phyloP scores from a whole-genome alignment of 2,113 vertebrate genomes.

The Toxotes jaculatrix region DNA sequence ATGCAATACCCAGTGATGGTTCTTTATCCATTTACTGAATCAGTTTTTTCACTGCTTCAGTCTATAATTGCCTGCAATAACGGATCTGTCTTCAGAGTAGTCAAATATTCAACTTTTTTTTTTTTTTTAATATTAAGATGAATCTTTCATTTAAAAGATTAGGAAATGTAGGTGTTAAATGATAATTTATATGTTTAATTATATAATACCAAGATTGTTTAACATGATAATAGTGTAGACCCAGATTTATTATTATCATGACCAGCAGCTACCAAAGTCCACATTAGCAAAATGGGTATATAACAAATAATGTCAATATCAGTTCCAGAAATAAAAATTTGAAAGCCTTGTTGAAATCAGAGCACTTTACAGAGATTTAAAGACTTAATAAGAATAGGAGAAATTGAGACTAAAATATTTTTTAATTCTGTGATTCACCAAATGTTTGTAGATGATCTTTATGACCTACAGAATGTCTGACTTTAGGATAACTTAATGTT shows the following conservation, averaged over 20 bases:
- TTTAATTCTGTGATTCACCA: background rate
- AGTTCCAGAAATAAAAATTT: background rate
- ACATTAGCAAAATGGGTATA: background rate
- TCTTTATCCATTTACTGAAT: slow-evolving; percentile 52
- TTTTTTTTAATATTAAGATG: background rate
- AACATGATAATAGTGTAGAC: background rate
- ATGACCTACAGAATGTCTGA: background rate
- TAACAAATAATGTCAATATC: background rate
- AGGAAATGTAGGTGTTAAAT: background rate
- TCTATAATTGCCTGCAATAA: slow-evolving; percentile 35
- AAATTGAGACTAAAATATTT: background rate
- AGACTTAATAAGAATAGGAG: background rate
- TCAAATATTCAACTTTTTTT: slow-evolving; percentile 11
- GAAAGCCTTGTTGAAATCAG: background rate
- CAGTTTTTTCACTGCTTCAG: slow-evolving; percentile 39
- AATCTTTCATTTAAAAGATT: slow-evolving; percentile 20
- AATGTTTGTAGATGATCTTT: background rate
- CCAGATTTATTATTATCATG: background rate
- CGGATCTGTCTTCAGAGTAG: slow-evolving; percentile 23
- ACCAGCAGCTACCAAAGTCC: background rate
- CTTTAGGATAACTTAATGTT: background rate
- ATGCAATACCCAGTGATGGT: slow-evolving; percentile 24
- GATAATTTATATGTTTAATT: background rate
- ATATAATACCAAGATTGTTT: background rate
- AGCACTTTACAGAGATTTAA: background rate